phyloP scores from a whole-genome alignment of 1,140 invertebrate species.

The Ylistrum balloti region DNA sequence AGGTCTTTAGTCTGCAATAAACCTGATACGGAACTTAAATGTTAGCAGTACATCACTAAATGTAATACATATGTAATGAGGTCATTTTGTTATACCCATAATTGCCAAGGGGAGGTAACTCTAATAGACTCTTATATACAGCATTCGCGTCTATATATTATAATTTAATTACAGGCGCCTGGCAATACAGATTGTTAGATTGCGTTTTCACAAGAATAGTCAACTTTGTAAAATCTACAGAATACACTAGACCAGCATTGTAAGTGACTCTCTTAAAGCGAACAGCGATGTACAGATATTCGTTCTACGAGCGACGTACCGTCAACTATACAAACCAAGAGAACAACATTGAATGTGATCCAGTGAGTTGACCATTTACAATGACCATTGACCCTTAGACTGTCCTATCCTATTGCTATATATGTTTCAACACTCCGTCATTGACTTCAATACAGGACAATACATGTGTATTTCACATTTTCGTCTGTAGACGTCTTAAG shows the following conservation, averaged over 20 bases:
- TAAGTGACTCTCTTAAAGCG: too few species aligned
- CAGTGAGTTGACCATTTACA: too few species aligned
- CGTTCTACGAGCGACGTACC: too few species aligned
- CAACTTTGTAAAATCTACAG: neutral
- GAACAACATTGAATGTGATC: too few species aligned
- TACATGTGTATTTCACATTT: too few species aligned
- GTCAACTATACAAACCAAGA: too few species aligned
- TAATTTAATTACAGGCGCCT: neutral
- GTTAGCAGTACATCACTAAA: neutral
- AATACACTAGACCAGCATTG: neutral
- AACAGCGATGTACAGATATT: too few species aligned
- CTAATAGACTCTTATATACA: neutral
- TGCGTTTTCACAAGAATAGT: neutral
- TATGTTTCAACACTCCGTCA: too few species aligned
- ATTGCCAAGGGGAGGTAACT: neutral
- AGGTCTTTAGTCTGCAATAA: neutral
- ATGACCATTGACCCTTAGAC: too few species aligned
- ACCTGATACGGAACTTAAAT: neutral
- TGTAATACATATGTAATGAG: neutral
- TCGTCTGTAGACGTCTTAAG: too few species aligned
- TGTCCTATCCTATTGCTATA: too few species aligned
- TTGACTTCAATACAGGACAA: too few species aligned
- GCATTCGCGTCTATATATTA: neutral
- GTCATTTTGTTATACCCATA: neutral
- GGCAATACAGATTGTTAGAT: neutral